Conservation (phyloP, 2,888 invertebrate genomes). For the Platypus cylindrus region DNA sequence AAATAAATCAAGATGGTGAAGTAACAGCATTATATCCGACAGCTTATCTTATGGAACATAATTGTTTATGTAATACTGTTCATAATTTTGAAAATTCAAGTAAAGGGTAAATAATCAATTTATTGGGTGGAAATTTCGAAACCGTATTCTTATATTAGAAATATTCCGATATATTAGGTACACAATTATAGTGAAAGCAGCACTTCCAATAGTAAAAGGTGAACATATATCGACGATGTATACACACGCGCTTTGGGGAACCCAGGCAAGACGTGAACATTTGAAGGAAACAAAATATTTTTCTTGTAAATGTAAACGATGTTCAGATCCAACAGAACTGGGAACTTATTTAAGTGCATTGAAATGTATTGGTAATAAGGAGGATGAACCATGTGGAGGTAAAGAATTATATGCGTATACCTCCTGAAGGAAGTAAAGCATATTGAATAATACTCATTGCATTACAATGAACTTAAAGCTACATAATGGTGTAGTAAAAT, state of each 20-base stretch:
- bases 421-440: too few relatives aligned
- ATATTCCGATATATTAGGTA: constrained; percentile 5
- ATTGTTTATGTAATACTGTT: constrained; percentile 66
- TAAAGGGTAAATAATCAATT: constrained; percentile 43
- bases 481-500: too few relatives aligned
- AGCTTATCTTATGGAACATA: constrained; percentile 71
- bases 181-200: constrained; percentile 43
- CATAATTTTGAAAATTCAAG: constrained; percentile 54
- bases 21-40: constrained; percentile 60
- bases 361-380: constrained; percentile 50
- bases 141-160: not conserved
- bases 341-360: constrained; percentile 61
- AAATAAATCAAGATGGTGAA: constrained; percentile 58
- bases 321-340: constrained; percentile 68
- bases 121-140: not conserved
- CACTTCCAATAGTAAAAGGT: constrained; percentile 52
- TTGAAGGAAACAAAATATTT: constrained; percentile 69
- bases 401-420: too few relatives aligned
- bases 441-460: too few relatives aligned
- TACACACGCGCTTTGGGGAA: constrained; percentile 80
- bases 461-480: too few relatives aligned
- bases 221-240: constrained; percentile 74
- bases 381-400: constrained; percentile 37
- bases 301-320: constrained; percentile 55
- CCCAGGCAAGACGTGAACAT: constrained; percentile 67